These are phyloP conservation scores for Bombyx huttoni DNA, from an alignment of 2,888 invertebrate genomes.

Conservation along the genomic window DNA sequence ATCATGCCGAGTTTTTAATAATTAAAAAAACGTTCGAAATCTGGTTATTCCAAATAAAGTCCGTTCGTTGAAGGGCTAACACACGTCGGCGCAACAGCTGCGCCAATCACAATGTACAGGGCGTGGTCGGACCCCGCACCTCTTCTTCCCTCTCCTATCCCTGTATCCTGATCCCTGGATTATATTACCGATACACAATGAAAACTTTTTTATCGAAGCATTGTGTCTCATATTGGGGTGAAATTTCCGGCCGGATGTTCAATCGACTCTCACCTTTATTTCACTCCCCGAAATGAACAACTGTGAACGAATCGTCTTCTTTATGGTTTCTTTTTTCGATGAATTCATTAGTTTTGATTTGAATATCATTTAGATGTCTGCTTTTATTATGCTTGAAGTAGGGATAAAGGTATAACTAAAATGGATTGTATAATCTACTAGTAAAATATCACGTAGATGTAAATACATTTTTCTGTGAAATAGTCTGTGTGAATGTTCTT, in stretches of 20 bases:
- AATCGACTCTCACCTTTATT: constrained; percentile 60
- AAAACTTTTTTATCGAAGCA: constrained; percentile 60
- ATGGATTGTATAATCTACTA: too few species aligned
- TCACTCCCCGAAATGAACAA: constrained; percentile 48
- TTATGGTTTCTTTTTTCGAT: background rate
- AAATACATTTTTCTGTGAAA: too few species aligned
- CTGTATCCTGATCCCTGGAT: constrained; percentile 54
- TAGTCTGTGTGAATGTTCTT: background rate
- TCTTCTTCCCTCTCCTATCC: constrained; percentile 23
- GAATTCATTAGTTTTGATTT: background rate
- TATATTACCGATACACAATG: constrained; percentile 57
- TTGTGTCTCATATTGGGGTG: constrained; percentile 64
- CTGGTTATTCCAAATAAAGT: constrained; percentile 17
- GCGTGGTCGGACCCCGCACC: constrained; percentile 46
- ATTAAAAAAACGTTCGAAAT: background rate
- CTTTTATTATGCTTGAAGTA: background rate
- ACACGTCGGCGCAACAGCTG: constrained; percentile 58
- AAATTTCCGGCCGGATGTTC: constrained; percentile 71
- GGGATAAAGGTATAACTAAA: background rate
- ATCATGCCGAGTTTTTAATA: background rate
- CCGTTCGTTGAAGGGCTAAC: constrained; percentile 30
- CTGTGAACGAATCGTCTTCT: constrained; percentile 41
- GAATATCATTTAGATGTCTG: background rate
- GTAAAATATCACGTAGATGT: too few species aligned
- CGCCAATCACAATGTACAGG: constrained; percentile 69